Evolutionary conservation across 2,113 vertebrate genomes (phyloP).

Genomic region (Pangasianodon hypophthalmus): DNA sequence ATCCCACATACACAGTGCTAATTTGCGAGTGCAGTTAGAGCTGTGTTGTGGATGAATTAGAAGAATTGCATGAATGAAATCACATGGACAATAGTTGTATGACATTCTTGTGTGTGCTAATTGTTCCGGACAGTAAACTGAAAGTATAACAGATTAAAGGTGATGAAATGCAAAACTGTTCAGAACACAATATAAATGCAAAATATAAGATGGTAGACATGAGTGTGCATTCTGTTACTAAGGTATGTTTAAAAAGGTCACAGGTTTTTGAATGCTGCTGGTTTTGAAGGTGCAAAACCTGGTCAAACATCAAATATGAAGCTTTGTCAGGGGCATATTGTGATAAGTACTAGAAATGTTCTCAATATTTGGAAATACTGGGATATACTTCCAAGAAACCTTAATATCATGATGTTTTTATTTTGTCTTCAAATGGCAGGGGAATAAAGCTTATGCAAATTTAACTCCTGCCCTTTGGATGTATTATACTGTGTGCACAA

Average conservation of each 20-base stretch:
- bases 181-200: background rate
- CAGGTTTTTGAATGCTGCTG: background rate
- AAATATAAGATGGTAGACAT: background rate
- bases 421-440: constrained; percentile 4
- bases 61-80: background rate
- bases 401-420: background rate
- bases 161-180: background rate
- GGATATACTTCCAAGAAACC: background rate
- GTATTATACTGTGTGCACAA: background rate
- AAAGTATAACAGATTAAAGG: background rate
- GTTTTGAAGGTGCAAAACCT: background rate
- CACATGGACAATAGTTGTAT: background rate
- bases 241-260: background rate
- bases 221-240: background rate
- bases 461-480: background rate
- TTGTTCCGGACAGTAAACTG: background rate
- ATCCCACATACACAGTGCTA: background rate
- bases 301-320: background rate
- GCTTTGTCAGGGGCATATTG: background rate
- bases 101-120: background rate
- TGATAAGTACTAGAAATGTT: background rate
- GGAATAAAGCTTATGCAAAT: background rate
- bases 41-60: background rate
- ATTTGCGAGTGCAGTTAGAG: background rate
- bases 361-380: background rate